Evolutionary conservation across 2,888 invertebrate genomes (phyloP), one percentile per base, ranked within the genome.

Genomic region (Norana najaformis): DNA sequence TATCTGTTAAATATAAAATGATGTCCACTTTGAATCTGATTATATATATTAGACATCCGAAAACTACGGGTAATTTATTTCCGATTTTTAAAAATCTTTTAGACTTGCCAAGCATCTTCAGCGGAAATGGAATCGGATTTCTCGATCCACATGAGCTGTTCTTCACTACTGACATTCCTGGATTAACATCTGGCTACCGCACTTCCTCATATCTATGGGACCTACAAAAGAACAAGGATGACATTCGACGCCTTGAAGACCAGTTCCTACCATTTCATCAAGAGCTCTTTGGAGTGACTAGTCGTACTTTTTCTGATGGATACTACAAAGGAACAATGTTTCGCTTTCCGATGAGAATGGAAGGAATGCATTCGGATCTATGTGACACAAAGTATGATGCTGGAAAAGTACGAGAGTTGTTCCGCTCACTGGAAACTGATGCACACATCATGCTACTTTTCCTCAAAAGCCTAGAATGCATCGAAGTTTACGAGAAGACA

Each of bases 21-120:
- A n/a, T 11, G 30, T 11, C 16, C 69, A 69, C 0, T 3, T 2
- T 53, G 69, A 8, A n/a, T 30, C 69, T 8, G 69, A 1, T 16
- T n/a, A 13, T n/a, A n/a, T 30, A 69, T 16, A 47, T 11, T n/a
- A n/a, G n/a, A n/a, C n/a, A n/a, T n/a, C n/a, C n/a, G n/a, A n/a
- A n/a, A n/a, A n/a, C n/a, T n/a, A n/a, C n/a, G n/a, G n/a, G 20
- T 47, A 69, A 69, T 0, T 69, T 1, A 69, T 11, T 11, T n/a
- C 69, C n/a, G 8, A 69, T 69, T n/a, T n/a, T n/a, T n/a, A n/a
- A n/a, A n/a, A 69, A 30, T 69, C 69, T 35, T 92, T 37, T 91
- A 94, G 94, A 94, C 91, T 90, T 93, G 69, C 94, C 94, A 37
- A 92, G 93, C 89, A 92, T 94, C 20, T 88, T 94, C 23, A 94